phyloP scores from a whole-genome alignment of 2,888 invertebrate genomes.

The Trissolcus japonicus region DNA sequence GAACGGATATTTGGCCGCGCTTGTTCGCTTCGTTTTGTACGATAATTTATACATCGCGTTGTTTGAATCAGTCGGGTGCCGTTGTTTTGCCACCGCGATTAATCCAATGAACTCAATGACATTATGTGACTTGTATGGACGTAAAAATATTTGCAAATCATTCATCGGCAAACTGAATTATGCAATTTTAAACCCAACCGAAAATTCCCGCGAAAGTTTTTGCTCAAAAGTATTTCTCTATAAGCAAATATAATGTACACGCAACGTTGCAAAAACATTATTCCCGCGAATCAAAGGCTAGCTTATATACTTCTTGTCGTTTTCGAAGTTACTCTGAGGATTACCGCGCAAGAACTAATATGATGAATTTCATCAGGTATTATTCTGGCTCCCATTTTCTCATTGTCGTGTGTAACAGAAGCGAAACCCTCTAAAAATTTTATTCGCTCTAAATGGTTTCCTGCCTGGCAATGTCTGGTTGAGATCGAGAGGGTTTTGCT shows the following conservation, averaged over 20 bases:
- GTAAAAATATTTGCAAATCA: constrained; percentile 70
- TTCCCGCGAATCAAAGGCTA: constrained; percentile 14
- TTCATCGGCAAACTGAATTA: constrained; percentile 66
- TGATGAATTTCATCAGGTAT: constrained; percentile 41
- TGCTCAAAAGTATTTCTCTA: not conserved
- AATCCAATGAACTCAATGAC: constrained; percentile 72
- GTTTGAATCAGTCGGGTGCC: constrained; percentile 27
- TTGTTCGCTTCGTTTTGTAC: constrained; percentile 21
- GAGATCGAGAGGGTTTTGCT: constrained; percentile 17
- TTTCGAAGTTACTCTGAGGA: constrained; percentile 23
- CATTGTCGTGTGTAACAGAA: constrained; percentile 40
- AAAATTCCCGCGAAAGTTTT: constrained; percentile 27
- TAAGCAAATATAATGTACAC: not conserved
- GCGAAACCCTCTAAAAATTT: constrained; percentile 63
- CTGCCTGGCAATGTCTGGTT: constrained; percentile 19
- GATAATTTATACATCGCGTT: constrained; percentile 59
- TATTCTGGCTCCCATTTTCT: constrained; percentile 36
- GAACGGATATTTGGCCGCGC: constrained; percentile 21
- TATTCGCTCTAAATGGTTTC: constrained; percentile 56
- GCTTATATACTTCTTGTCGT: constrained; percentile 13
- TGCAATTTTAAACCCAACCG: constrained; percentile 40
- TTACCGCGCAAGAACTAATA: constrained; percentile 31
- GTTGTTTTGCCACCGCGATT: constrained; percentile 57
- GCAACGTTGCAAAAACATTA: not conserved
- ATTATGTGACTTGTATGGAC: constrained; percentile 67